Percentiles rank a stretch among this genome's conserved stretches.
phyloP scores from a whole-genome alignment of 2,113 vertebrate genomes.

The Thryonomys swinderianus region DNA sequence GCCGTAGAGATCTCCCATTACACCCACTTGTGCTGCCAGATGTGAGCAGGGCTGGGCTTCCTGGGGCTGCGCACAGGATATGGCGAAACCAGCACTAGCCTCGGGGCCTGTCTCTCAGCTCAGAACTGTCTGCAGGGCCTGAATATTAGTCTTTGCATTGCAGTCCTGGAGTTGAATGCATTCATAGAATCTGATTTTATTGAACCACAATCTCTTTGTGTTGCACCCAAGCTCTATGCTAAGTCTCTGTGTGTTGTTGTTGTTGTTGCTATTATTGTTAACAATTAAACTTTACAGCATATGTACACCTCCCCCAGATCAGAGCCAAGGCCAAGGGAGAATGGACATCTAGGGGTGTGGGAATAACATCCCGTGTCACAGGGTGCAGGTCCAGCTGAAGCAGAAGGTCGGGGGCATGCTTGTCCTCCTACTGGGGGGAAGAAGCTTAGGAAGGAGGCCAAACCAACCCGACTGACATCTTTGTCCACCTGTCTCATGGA shows the following conservation, averaged over 20 bases:
- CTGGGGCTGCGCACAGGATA: neutral
- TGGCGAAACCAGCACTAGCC: neutral
- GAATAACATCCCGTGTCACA: neutral
- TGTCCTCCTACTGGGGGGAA: neutral
- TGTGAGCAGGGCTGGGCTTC: neutral
- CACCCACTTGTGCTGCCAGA: neutral
- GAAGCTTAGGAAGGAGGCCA: neutral
- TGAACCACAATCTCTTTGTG: constrained; percentile 1
- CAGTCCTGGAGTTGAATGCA: neutral
- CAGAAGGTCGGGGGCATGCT: neutral
- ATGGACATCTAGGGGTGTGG: neutral
- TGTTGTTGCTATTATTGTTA: neutral
- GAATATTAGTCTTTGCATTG: neutral
- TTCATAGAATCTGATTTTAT: neutral
- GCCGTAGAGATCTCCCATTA: neutral
- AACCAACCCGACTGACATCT: neutral
- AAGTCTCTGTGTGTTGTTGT: neutral
- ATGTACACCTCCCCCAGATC: neutral
- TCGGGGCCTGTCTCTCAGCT: neutral
- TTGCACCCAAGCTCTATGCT: neutral
- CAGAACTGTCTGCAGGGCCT: neutral
- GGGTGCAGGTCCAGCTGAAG: neutral
- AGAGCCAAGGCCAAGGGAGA: neutral
- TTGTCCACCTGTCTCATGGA: neutral
- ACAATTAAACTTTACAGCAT: neutral